Base-by-base conservation (phyloP, 2,888 invertebrate species). In the Empis livida region DNA sequence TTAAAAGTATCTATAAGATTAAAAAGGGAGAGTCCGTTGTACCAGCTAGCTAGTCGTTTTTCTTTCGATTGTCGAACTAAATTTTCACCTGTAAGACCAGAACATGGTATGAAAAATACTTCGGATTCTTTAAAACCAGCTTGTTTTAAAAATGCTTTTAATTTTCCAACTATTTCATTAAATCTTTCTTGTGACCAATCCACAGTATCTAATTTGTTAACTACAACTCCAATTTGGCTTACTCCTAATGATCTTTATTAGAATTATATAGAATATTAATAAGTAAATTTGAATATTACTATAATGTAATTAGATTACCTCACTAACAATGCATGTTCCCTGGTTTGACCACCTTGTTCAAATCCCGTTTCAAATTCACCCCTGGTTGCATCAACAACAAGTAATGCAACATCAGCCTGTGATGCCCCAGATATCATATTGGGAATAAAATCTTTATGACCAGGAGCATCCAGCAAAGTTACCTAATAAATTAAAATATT, bases 321-420 rank as follows among this genome's bases (percentile, higher is more conserved):
- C 3, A 95, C 85, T n/a, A 99, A 73, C 44, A 97, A 71, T 3
- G 97, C 93, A 73, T 99, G 97, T 67, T 99, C 97, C 52, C 96
- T 75, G 0, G 97, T 99, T 71, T 99, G 99, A 2, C 99, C 99
- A 11, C 97, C 97, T 56, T 84, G 81, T 60, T 97, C 96, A 70
- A 99, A 99, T 2, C 99, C 99, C 39, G 96, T 93, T 70, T 99
- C 99, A 71, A 99, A 99, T 72, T 99, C 99, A 20, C 99, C 99
- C 57, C 86, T 76, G 0, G 88, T 88, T 1, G 96, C 92, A 73
- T 99, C 97, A 1, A 99, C 89, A 0, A 99, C 97, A 17, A 99
- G 71, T 31, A 99, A 73, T 13, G 95, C 96, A 1, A 93, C 96
- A 72, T 99, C 99, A 3, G 99, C 99, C 70, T 97, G 96, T 1